Conservation (phyloP, 64 coral and sea anemone species). For the Actinia equina region DNA sequence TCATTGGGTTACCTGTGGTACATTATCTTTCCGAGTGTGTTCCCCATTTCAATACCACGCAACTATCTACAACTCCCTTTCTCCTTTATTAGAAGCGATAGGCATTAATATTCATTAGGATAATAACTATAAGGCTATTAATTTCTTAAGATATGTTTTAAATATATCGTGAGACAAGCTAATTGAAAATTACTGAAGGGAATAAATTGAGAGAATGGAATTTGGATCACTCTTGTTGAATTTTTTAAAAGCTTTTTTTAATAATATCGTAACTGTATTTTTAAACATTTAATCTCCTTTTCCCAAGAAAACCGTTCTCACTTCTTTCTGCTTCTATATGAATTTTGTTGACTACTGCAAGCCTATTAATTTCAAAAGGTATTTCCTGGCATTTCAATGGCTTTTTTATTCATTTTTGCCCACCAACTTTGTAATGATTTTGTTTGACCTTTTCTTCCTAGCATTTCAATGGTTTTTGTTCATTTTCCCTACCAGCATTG, state of each 20-base stretch:
- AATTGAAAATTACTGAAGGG: not conserved
- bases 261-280: too few species aligned
- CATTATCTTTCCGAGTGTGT: not conserved
- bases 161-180: not conserved
- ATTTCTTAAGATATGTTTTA: not conserved
- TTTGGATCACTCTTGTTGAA: not conserved
- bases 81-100: not conserved
- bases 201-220: not conserved
- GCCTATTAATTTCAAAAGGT: too few species aligned
- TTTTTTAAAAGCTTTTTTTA: too few species aligned
- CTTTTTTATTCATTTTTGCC: not conserved
- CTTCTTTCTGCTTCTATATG: too few species aligned
- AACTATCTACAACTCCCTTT: not conserved
- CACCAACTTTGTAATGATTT: too few species aligned
- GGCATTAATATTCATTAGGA: not conserved
- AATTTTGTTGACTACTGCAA: too few species aligned
- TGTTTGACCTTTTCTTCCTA: too few species aligned
- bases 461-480: not conserved
- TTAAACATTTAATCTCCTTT: too few species aligned
- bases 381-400: not conserved
- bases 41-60: too few species aligned
- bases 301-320: too few species aligned
- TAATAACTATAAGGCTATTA: not conserved
- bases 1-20: too few species aligned
- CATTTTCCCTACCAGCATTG: not conserved